phyloP scores from a whole-genome alignment of 2,888 invertebrate species.

The Polydrusus pterygomalis region DNA sequence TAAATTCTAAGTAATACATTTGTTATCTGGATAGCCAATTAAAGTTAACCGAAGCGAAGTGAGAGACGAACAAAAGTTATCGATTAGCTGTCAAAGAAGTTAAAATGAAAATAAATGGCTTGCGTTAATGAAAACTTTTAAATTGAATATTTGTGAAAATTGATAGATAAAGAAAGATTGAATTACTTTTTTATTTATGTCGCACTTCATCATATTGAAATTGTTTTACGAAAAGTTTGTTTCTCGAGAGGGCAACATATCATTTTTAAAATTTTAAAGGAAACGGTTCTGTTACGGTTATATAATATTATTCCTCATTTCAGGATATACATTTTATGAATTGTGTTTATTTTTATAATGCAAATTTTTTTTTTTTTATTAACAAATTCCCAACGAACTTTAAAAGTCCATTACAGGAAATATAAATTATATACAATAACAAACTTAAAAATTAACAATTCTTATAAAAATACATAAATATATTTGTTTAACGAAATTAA shows the following conservation, averaged over 20 bases:
- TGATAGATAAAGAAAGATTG: conserved; percentile 42
- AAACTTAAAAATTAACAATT: no score
- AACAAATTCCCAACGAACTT: no score
- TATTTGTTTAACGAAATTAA: no score
- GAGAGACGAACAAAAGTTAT: conserved; percentile 40
- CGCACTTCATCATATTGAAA: conserved; percentile 40
- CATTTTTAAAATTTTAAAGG: conserved; percentile 9
- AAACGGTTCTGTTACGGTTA: conserved; percentile 12
- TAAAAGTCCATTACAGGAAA: no score
- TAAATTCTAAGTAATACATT: conserved; percentile 58
- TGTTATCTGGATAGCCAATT: conserved; percentile 56
- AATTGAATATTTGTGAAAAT: conserved; percentile 53
- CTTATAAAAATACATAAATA: no score
- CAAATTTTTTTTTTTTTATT: no score
- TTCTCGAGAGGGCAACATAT: conserved; percentile 25
- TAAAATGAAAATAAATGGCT: conserved; percentile 53
- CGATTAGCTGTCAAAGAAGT: conserved; percentile 49
- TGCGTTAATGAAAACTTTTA: conserved; percentile 51
- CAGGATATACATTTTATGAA: background rate
- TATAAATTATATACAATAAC: no score
- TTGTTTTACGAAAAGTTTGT: conserved; percentile 30
- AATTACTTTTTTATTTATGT: conserved; percentile 46
- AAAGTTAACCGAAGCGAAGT: conserved; percentile 48
- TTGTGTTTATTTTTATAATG: no score
- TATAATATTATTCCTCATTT: background rate